Evolutionary conservation across 2,113 vertebrate species (phyloP), one percentile per base, ranked within the genome.

Genomic region (Phainopepla nitens): DNA sequence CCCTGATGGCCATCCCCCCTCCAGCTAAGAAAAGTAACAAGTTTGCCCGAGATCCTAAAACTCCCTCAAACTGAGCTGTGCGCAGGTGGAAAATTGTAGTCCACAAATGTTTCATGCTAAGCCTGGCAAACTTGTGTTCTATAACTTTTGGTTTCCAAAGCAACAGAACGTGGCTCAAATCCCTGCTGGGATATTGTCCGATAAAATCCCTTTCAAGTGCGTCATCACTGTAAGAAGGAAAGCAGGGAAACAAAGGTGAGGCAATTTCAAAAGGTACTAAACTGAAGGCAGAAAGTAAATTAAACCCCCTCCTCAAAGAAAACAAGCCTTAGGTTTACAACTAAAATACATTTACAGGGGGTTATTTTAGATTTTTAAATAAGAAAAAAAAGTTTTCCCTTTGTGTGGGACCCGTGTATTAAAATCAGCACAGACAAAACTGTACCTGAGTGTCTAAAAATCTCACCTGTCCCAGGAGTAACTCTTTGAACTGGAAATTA

Each of bases 111-210:
- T 78, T 86, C 53, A n/a, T 7, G 39, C 2, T 9, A 77, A 95
- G 77, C 58, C 53, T 9, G 8, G 45, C 60, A 60, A 88, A 84
- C 33, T 90, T 69, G 36, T 62, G 51, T 56, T 66, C 23, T 7
- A 7, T 64, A 45, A 53, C 64, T 70, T 83, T 44, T 78, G 2
- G n/a, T 93, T 97, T 95, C 95, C 94, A 91, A 78, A 97, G 88
- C 93, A 96, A 94, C 71, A 61, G 81, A 93, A 58, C 77, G 35
- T 4, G 23, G 75, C 56, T 84, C 87, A 77, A 79, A 89, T 62
- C 66, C 76, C 94, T 89, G 76, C 76, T 89, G 64, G 14, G 44
- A 68, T 70, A 79, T 90, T 90, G 87, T 87, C 92, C 1, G 2
- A 91, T 91, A 79, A 86, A 77, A 90, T 64, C 57, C 76, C 91